phyloP scores from a whole-genome alignment of 2,888 invertebrate species.

The Agelastica alni region DNA sequence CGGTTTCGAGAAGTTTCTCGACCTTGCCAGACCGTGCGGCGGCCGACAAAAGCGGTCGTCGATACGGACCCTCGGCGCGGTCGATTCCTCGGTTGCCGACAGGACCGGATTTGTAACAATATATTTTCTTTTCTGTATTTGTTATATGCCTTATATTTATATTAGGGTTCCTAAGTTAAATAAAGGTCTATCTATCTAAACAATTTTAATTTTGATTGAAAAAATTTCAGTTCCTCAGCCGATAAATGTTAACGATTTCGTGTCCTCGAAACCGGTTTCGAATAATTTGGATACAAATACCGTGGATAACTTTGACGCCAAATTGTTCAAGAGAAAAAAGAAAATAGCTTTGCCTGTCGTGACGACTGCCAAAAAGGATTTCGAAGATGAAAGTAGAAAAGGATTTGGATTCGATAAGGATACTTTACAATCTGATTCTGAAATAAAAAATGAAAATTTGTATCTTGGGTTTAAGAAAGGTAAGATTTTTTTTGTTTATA shows the following conservation, averaged over 20 bases:
- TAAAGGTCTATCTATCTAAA: too few species aligned
- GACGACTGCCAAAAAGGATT: conserved; percentile 41
- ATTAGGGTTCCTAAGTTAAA: too few species aligned
- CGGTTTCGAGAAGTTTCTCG: too few species aligned
- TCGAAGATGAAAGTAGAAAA: conserved; percentile 35
- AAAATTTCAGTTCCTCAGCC: conserved; percentile 49
- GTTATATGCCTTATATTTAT: too few species aligned
- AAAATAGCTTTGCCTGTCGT: conserved; percentile 60
- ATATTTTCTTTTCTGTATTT: too few species aligned
- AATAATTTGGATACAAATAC: conserved; percentile 27
- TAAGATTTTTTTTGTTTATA: not conserved
- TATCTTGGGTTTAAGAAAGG: conserved; percentile 51
- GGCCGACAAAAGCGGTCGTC: too few species aligned
- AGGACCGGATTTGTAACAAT: too few species aligned
- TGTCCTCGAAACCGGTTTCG: conserved; percentile 23
- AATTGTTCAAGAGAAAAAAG: conserved; percentile 62
- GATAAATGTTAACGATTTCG: conserved; percentile 51
- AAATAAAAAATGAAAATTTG: conserved; percentile 24
- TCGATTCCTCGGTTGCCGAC: too few species aligned
- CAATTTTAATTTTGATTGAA: too few species aligned
- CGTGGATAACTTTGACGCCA: conserved; percentile 48
- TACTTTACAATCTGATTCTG: conserved; percentile 48
- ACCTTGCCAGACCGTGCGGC: too few species aligned
- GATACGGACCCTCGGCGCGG: too few species aligned
- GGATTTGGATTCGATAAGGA: conserved; percentile 48